phyloP scores from a whole-genome alignment of 2,888 invertebrate species.

The Neria commutata region DNA sequence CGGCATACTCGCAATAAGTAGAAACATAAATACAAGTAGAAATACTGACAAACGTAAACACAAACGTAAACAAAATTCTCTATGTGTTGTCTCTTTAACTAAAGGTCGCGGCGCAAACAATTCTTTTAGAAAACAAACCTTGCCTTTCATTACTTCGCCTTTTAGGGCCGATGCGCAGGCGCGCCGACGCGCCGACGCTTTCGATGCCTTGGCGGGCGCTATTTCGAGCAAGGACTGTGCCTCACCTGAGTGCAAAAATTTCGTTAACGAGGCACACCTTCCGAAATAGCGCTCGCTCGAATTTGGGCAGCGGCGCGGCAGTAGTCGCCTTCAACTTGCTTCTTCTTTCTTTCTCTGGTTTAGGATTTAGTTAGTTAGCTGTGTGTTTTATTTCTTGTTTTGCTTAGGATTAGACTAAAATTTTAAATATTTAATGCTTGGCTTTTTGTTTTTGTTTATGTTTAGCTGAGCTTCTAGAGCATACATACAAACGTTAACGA shows the following conservation, averaged over 20 bases:
- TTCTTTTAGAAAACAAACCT: not conserved
- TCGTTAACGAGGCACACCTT: constrained; percentile 17
- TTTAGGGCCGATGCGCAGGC: no score
- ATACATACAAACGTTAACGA: not conserved
- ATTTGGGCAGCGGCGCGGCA: no score
- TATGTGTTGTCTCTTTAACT: not conserved
- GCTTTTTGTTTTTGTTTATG: not conserved
- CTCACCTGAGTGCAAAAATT: constrained; percentile 22
- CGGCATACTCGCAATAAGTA: not conserved
- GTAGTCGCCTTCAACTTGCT: no score
- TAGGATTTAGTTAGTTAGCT: no score
- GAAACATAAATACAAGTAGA: not conserved
- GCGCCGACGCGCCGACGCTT: not conserved
- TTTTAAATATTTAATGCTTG: not conserved
- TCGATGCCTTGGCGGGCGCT: not conserved
- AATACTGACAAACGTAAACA: not conserved
- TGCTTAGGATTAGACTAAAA: constrained; percentile 10
- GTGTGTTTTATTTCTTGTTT: not conserved
- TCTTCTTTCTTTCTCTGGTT: no score
- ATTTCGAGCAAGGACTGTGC: not conserved
- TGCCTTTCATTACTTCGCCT: not conserved
- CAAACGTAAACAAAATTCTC: not conserved
- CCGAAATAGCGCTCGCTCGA: not conserved
- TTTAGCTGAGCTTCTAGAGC: not conserved
- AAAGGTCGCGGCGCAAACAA: constrained; percentile 2